Evolutionary conservation across 1,140 invertebrate genomes (phyloP).

Genomic region (Drosophila kanapiae): DNA sequence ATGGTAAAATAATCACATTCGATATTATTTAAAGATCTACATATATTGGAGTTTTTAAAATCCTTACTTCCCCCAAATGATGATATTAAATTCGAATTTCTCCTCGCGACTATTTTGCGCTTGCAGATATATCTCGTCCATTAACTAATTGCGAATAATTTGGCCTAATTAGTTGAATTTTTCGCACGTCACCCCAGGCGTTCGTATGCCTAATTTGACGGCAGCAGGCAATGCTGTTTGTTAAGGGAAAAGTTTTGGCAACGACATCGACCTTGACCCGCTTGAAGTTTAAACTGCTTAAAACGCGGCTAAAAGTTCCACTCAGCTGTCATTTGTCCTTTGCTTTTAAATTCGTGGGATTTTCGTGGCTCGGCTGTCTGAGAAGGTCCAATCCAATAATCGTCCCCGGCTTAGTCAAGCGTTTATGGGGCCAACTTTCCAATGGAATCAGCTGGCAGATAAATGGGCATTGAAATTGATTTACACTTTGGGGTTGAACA

Average conservation of each 20-base stretch:
- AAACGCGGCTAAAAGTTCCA: slow-evolving; percentile 14
- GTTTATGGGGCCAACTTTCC: slow-evolving; percentile 10
- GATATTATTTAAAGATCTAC: too few species aligned
- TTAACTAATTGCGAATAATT: slow-evolving; percentile 50
- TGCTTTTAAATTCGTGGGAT: slow-evolving; percentile 3
- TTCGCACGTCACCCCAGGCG: slow-evolving; percentile 23
- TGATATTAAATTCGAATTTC: background rate
- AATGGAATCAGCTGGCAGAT: slow-evolving; percentile 16
- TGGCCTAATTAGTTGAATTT: slow-evolving; percentile 42
- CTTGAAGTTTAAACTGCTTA: slow-evolving; percentile 33
- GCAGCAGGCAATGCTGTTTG: slow-evolving; percentile 22
- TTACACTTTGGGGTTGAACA: slow-evolving; percentile 6
- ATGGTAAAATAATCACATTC: too few species aligned
- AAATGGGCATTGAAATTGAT: slow-evolving; percentile 29
- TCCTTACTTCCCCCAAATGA: background rate
- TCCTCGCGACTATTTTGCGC: background rate
- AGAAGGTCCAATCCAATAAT: slow-evolving; percentile 21
- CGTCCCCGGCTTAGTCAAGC: slow-evolving; percentile 20
- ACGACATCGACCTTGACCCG: slow-evolving; percentile 35
- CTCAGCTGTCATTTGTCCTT: slow-evolving; percentile 9
- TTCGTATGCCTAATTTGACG: slow-evolving; percentile 32
- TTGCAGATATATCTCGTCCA: slow-evolving; percentile 3
- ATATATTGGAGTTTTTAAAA: background rate
- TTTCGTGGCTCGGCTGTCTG: slow-evolving; percentile 18
- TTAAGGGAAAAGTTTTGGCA: slow-evolving; percentile 12